A percentile compares a stretch with the other conserved stretches of the same genome.
These are phyloP conservation scores for Propithecus perrieri DNA, from an alignment of 2,797 vertebrate genomes.

Conservation along the genomic window DNA sequence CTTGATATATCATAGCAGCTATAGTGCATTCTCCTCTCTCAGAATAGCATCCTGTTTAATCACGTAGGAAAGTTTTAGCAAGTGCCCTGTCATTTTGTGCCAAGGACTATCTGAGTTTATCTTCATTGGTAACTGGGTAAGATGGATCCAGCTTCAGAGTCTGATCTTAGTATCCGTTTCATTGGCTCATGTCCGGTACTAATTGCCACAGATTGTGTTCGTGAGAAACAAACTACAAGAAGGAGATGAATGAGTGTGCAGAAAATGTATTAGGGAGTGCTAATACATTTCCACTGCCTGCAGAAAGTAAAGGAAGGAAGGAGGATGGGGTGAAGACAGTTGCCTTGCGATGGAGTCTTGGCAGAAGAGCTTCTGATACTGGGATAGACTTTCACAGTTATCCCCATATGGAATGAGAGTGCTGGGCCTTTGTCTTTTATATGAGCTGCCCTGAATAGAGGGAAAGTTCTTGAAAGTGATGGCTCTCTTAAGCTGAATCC, in stretches of 20 bases:
- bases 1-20: neutral
- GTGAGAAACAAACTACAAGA: neutral
- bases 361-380: neutral
- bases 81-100: neutral
- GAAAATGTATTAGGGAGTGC: neutral
- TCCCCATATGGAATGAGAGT: neutral
- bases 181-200: neutral
- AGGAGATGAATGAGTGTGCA: neutral
- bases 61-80: neutral
- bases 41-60: neutral
- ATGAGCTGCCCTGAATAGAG: neutral
- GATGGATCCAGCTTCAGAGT: neutral
- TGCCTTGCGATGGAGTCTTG: neutral
- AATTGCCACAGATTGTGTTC: neutral
- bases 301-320: neutral
- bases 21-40: neutral
- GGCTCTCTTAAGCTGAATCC: neutral
- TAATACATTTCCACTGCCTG: neutral
- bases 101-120: neutral
- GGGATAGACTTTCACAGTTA: neutral
- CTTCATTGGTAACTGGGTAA: no score
- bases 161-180: neutral
- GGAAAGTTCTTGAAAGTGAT: neutral
- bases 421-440: neutral
- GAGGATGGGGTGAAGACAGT: neutral